Evolutionary conservation across 2,888 invertebrate genomes (phyloP).

Genomic region (Oxycera nigricornis): DNA sequence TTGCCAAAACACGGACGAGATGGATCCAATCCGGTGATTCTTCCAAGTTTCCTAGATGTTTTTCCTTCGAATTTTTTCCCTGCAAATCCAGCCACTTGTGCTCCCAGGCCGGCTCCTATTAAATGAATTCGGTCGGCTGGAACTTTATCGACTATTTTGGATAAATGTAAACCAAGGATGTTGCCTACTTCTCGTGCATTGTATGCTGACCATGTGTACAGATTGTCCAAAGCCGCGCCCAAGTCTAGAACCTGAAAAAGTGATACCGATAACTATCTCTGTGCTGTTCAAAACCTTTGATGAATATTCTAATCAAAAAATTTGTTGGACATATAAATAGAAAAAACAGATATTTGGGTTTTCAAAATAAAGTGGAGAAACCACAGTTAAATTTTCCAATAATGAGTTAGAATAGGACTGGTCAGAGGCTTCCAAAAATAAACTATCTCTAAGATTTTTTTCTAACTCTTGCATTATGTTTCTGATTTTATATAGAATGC

Average conservation of each 20-base stretch:
- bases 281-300: no score
- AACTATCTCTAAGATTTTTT: no score
- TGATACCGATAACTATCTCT: not conserved
- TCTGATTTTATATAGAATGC: no score
- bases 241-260: constrained; percentile 15
- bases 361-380: no score
- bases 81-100: constrained; percentile 45
- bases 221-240: constrained; percentile 12
- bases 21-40: constrained; percentile 48
- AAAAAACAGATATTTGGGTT: no score
- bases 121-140: constrained; percentile 33
- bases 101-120: constrained; percentile 44
- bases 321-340: no score
- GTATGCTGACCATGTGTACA: constrained; percentile 39
- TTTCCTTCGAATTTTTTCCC: constrained; percentile 42
- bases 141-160: not conserved
- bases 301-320: no score
- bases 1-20: constrained; percentile 47
- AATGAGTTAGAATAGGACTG: no score
- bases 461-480: no score
- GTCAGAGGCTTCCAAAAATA: no score
- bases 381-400: no score
- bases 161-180: not conserved
- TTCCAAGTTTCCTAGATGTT: constrained; percentile 42
- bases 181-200: constrained; percentile 24